Conservation (phyloP, 2,113 vertebrate species). For the Eolophus roseicapilla region DNA sequence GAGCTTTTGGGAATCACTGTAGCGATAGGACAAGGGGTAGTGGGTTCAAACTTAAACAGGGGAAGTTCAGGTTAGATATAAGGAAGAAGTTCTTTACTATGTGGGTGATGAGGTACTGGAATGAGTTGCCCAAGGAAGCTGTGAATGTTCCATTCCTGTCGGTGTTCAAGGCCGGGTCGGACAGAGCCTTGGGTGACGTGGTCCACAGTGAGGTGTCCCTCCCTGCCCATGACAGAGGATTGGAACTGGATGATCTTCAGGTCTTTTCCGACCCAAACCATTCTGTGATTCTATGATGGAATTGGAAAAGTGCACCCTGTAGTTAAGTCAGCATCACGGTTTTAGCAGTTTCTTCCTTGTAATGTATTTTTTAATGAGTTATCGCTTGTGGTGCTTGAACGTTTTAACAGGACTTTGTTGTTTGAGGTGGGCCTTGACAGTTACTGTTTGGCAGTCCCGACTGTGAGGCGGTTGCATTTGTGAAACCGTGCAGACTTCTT, state of each 20-base stretch:
- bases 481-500: neutral
- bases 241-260: neutral
- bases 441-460: fast-evolving
- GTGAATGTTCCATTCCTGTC: neutral
- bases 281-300: neutral
- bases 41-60: neutral
- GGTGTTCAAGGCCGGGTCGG: too few species aligned
- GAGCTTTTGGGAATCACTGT: neutral
- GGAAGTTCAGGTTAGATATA: neutral
- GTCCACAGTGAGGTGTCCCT: too few species aligned
- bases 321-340: fast-evolving
- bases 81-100: neutral
- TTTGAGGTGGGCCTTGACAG: fast-evolving
- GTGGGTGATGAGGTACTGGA: neutral
- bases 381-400: too few species aligned
- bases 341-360: fast-evolving
- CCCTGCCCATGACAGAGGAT: neutral
- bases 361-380: fast-evolving
- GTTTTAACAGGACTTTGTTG: neutral
- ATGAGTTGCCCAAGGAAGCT: neutral
- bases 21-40: neutral
- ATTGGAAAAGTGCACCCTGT: fast-evolving
- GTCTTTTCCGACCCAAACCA: neutral
- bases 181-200: too few species aligned
- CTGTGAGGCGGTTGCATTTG: neutral